phyloP scores from a whole-genome alignment of 2,797 vertebrate genomes.

The Pipistrellus kuhlii region DNA sequence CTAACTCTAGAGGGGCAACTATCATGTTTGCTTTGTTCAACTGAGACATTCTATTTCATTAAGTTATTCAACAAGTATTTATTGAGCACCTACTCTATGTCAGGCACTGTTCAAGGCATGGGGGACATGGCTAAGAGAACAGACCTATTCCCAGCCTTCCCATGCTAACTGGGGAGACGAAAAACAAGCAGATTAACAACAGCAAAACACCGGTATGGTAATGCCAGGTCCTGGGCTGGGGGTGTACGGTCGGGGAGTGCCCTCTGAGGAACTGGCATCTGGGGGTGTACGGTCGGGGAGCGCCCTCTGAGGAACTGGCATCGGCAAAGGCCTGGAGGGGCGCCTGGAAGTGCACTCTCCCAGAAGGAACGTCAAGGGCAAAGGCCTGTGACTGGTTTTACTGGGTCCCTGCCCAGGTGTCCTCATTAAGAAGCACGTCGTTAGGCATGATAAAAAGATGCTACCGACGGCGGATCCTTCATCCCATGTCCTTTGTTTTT shows the following conservation, averaged over 20 bases:
- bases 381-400: not conserved
- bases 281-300: no score
- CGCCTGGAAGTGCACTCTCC: not conserved
- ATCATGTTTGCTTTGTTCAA: not conserved
- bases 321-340: not conserved
- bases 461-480: not conserved
- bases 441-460: not conserved
- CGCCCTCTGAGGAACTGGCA: no score
- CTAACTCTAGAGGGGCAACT: not conserved
- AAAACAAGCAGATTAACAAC: not conserved
- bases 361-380: not conserved
- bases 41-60: not conserved
- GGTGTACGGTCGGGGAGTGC: no score
- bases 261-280: no score
- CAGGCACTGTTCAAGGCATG: not conserved
- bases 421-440: not conserved
- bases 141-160: not conserved
- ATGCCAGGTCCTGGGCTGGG: not conserved
- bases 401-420: not conserved
- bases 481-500: not conserved
- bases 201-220: not conserved
- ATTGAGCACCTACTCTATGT: not conserved
- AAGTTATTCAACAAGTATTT: not conserved
- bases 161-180: not conserved
- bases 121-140: not conserved